phyloP scores from a whole-genome alignment of 2,797 vertebrate species.

The Enteromius viviparus region DNA sequence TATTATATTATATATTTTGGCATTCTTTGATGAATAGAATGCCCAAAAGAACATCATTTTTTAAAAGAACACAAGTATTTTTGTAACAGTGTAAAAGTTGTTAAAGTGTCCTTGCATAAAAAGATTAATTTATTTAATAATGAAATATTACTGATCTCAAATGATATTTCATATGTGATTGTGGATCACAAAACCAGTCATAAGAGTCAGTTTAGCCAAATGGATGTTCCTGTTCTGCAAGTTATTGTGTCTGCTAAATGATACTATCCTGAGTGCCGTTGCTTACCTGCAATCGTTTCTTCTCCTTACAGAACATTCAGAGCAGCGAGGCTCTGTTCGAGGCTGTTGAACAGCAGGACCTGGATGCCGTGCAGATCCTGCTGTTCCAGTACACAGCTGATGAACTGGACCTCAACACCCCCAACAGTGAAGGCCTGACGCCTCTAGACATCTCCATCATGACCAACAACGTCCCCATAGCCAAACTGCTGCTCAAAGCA shows the following conservation, averaged over 20 bases:
- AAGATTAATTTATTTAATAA: background rate
- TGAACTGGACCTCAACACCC: conserved; percentile 94
- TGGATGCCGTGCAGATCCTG: conserved; percentile 91
- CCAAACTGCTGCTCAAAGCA: conserved; percentile 86
- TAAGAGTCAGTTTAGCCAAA: background rate
- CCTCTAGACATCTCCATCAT: conserved; percentile 93
- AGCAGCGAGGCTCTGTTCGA: conserved; percentile 91
- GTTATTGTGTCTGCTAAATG: background rate
- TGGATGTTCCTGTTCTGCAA: background rate
- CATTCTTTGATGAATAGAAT: background rate
- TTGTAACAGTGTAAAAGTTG: background rate
- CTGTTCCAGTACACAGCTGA: conserved; percentile 88
- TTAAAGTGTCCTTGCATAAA: background rate
- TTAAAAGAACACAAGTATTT: background rate
- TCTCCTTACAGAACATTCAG: conserved; percentile 83
- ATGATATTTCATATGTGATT: background rate
- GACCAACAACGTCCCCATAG: conserved; percentile 94
- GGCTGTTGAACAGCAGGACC: conserved; percentile 94
- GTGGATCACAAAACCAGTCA: too few relatives aligned
- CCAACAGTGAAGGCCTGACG: conserved; percentile 91
- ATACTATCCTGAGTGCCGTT: background rate
- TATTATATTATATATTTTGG: background rate
- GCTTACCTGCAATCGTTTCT: background rate
- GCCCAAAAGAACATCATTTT: background rate
- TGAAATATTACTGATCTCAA: background rate